These are phyloP conservation scores for Aplidium turbinatum DNA, from an alignment of 23 tunicate species.

Conservation along the genomic window DNA sequence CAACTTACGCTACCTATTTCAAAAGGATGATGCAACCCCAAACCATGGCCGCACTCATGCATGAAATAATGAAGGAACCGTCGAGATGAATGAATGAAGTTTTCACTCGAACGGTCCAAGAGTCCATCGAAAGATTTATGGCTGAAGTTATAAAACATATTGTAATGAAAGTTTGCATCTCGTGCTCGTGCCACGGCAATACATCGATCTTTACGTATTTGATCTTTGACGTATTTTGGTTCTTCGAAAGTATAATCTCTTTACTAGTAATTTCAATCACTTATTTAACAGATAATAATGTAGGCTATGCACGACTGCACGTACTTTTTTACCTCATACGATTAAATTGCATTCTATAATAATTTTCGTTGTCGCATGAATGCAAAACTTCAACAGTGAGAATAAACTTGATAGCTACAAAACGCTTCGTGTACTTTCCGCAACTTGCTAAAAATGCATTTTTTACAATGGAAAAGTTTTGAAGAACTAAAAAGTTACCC, in stretches of 20 bases:
- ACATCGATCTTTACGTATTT: not conserved
- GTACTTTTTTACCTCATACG: not conserved
- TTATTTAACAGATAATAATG: not conserved
- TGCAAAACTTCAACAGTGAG: too few relatives aligned
- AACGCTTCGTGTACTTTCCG: too few relatives aligned
- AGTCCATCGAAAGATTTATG: slow-evolving; percentile 61
- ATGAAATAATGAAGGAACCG: slow-evolving; percentile 69
- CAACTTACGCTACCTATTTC: slow-evolving; percentile 66
- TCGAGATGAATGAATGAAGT: slow-evolving; percentile 43
- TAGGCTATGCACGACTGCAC: not conserved
- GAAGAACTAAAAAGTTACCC: slow-evolving; percentile 67
- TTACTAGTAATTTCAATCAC: not conserved
- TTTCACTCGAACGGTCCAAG: slow-evolving; percentile 11
- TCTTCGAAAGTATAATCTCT: too few relatives aligned
- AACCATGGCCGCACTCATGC: slow-evolving; percentile 78
- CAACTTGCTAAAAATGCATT: too few relatives aligned
- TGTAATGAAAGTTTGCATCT: too few relatives aligned
- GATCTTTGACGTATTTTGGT: not conserved
- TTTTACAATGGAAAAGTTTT: too few relatives aligned
- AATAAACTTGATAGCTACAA: too few relatives aligned
- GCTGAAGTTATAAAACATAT: slow-evolving; percentile 41
- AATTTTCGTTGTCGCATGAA: too few relatives aligned
- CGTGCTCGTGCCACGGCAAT: too few relatives aligned
- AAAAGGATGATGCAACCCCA: slow-evolving; percentile 70
- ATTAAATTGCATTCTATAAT: too few relatives aligned